Evolutionary conservation across 2,888 invertebrate genomes (phyloP).

Genomic region (Tipula unca): DNA sequence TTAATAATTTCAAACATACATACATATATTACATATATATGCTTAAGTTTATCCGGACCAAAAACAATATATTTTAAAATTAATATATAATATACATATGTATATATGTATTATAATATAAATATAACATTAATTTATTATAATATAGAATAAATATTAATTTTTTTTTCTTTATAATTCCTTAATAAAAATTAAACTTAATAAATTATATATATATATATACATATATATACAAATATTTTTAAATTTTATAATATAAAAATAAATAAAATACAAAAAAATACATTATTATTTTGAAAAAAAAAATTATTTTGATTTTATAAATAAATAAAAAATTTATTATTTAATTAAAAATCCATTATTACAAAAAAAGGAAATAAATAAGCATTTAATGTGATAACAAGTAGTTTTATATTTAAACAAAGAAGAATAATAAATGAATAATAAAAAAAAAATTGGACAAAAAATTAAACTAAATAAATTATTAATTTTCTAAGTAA

Average conservation of each 20-base stretch:
- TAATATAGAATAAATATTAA: background rate
- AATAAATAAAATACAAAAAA: background rate
- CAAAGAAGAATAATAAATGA: background rate
- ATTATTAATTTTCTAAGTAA: background rate
- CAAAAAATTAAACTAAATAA: background rate
- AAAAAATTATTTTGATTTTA: slow-evolving; percentile 19
- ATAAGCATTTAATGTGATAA: slow-evolving; percentile 28
- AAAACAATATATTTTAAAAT: background rate
- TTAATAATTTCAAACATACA: background rate
- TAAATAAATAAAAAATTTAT: slow-evolving; percentile 22
- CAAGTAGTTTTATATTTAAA: slow-evolving; percentile 21
- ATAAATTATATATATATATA: background rate
- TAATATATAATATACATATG: background rate
- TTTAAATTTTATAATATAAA: background rate
- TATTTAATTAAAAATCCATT: slow-evolving; percentile 23
- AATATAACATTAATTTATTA: background rate
- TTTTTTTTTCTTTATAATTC: background rate
- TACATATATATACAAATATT: background rate
- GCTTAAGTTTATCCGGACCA: slow-evolving; percentile 14
- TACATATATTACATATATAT: too few species aligned
- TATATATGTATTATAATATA: background rate
- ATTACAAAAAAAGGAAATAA: slow-evolving; percentile 23
- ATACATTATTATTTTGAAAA: background rate
- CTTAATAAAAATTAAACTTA: background rate
- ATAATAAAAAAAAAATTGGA: background rate